Evolutionary conservation across 2,113 vertebrate species (phyloP).

Genomic region (Toxotes chatareus): DNA sequence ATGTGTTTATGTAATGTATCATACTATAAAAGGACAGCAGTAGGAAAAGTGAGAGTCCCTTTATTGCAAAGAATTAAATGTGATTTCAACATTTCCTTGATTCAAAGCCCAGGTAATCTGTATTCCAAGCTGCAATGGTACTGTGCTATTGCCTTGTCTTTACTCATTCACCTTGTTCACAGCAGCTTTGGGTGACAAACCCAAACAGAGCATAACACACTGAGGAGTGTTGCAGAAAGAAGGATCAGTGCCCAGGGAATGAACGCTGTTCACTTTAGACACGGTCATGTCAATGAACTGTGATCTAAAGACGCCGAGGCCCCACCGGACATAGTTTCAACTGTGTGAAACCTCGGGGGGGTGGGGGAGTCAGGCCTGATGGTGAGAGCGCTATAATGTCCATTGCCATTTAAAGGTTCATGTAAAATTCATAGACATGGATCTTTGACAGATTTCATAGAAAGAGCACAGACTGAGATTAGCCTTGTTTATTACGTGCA

Average conservation of each 20-base stretch:
- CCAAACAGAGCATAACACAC: conserved; percentile 49
- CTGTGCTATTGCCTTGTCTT: conserved; percentile 49
- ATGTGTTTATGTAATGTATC: neutral
- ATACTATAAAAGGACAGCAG: conserved; percentile 4
- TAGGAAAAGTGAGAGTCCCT: conserved; percentile 8
- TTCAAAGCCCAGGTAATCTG: conserved; percentile 33
- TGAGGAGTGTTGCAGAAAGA: conserved; percentile 42
- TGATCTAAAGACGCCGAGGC: conserved; percentile 37
- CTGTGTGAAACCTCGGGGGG: conserved; percentile 9
- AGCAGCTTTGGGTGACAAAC: conserved; percentile 62
- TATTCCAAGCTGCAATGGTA: conserved; percentile 38
- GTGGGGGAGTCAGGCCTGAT: neutral
- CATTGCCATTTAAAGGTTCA: neutral
- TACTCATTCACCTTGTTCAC: conserved; percentile 56
- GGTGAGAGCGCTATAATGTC: neutral
- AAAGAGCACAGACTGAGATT: neutral
- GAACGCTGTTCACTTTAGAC: conserved; percentile 37
- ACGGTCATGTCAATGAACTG: conserved; percentile 59
- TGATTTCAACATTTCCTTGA: conserved; percentile 45
- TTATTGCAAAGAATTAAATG: conserved; percentile 22
- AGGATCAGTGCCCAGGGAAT: conserved; percentile 47
- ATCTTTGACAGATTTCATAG: neutral
- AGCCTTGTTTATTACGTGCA: neutral
- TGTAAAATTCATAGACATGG: conserved; percentile 22
- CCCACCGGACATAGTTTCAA: conserved; percentile 37